Percentiles rank a stretch among this genome's conserved stretches.
Conservation (phyloP, 2,888 invertebrate species). For the Xestobium rufovillosum region DNA sequence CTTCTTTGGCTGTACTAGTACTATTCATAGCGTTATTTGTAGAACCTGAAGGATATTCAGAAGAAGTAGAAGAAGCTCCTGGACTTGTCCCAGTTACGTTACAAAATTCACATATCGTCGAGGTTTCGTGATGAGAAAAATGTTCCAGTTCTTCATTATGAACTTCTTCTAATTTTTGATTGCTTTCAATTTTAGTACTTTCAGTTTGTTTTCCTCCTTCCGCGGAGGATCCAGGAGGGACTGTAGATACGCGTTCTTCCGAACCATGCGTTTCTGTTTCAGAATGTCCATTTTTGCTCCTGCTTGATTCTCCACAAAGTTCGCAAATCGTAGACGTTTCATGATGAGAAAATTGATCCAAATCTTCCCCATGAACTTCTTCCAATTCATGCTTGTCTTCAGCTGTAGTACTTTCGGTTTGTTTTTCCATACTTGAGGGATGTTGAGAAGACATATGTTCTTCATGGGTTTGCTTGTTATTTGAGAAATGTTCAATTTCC, state of each 20-base stretch:
- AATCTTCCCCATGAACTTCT: neutral
- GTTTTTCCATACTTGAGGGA: neutral
- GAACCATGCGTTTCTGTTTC: neutral
- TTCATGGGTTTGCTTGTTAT: neutral
- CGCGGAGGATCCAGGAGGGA: too few relatives aligned
- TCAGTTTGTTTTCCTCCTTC: neutral
- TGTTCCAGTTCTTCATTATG: neutral
- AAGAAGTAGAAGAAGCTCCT: too few relatives aligned
- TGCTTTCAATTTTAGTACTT: neutral
- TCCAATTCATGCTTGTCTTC: neutral
- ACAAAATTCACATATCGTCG: constrained; percentile 3
- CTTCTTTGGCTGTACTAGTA: too few relatives aligned
- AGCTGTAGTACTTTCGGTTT: neutral
- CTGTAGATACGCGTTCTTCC: too few relatives aligned
- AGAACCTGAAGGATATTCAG: too few relatives aligned
- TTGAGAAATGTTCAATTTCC: too few relatives aligned
- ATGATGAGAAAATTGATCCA: neutral
- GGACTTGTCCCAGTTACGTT: too few relatives aligned
- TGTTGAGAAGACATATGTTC: neutral
- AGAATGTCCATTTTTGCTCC: too few relatives aligned
- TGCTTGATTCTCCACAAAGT: neutral
- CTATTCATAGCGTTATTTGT: too few relatives aligned
- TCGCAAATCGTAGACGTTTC: constrained; percentile 1
- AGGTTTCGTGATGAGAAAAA: neutral
- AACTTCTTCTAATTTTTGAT: constrained; percentile 1